Evolutionary conservation across 2,888 invertebrate species (phyloP), one percentile per base, ranked within the genome.

Genomic region (Volucella inflata): DNA sequence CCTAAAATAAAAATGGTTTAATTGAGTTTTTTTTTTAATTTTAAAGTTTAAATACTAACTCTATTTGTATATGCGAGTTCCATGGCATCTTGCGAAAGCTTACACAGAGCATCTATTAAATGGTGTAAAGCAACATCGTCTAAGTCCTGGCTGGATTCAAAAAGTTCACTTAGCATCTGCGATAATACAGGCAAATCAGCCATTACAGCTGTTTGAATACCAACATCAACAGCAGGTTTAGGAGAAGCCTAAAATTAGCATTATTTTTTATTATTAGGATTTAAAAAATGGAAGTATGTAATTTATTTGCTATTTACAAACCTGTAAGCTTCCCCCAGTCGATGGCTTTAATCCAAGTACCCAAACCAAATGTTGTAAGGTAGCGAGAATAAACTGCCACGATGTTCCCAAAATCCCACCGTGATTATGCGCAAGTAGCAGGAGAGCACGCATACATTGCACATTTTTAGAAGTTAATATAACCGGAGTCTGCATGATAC

Each of bases 401-500:
- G 98, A 97, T 64, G 97, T 96, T 62, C 97, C 98, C 83, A 99
- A 94, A 87, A 97, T 95, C 89, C 96, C 96, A 0, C 99, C 99
- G 91, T 98, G 98, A 85, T 97, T 95, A 90, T 98, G 97, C 0
- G 98, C 98, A 67, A 98, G 93, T 89, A 95, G 95, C 59, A 99
- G 93, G 62, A 99, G 93, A 0, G 98, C 97, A 87, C 98, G 94
- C 96, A 99, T 98, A 40, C 98, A 98, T 89, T 99, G 98, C 75
- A 99, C 94, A 94, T 99, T 99, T 89, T 99, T 98, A 0, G 98
- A 97, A 2, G 99, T 99, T 90, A 99, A 93, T 98, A 99, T 98
- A 71, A 99, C 99, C 90, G 93, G 93, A 0, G 93, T 93, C 87
- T 92, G 92, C 91, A 92, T 92, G 8, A 92, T 91, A 93, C 95